These are phyloP conservation scores for Meganola albula DNA, from an alignment of 2,888 invertebrate species.

Conservation along the genomic window DNA sequence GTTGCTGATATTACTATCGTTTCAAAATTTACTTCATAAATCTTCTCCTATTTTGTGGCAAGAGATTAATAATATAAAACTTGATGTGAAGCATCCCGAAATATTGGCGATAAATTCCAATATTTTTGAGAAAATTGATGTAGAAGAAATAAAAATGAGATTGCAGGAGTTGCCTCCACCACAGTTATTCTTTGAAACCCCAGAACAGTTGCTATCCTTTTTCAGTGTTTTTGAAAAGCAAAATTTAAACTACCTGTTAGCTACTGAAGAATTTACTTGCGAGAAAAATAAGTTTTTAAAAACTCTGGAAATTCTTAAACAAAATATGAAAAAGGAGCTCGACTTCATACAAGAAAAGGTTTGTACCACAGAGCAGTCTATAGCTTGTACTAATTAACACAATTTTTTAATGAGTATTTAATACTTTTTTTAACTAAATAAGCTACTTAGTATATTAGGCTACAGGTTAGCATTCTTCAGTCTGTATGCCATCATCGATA, in stretches of 20 bases:
- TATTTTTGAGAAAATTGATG: slow-evolving; percentile 49
- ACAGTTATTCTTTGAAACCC: slow-evolving; percentile 56
- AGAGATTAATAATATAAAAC: slow-evolving; percentile 43
- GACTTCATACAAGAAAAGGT: slow-evolving; percentile 58
- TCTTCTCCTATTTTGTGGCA: slow-evolving; percentile 66
- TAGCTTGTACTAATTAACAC: no score
- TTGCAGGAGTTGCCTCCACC: slow-evolving; percentile 46
- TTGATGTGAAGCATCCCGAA: slow-evolving; percentile 43
- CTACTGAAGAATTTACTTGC: slow-evolving; percentile 58
- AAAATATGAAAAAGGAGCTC: slow-evolving; percentile 44
- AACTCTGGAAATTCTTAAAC: slow-evolving; percentile 45
- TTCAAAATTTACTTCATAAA: slow-evolving; percentile 62
- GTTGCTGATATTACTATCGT: slow-evolving; percentile 58
- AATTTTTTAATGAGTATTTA: no score
- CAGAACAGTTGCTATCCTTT: slow-evolving; percentile 51
- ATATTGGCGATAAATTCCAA: slow-evolving; percentile 50
- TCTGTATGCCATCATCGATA: no score
- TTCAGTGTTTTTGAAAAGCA: slow-evolving; percentile 62
- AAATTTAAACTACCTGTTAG: slow-evolving; percentile 65
- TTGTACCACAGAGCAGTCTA: no score
- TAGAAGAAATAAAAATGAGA: slow-evolving; percentile 35
- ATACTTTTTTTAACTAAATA: no score
- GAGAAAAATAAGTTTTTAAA: slow-evolving; percentile 62
- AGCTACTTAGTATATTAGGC: no score
- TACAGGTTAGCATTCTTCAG: no score